These are phyloP conservation scores for Potamarius usumacintae DNA, from an alignment of 2,113 vertebrate species.

Conservation along the genomic window DNA sequence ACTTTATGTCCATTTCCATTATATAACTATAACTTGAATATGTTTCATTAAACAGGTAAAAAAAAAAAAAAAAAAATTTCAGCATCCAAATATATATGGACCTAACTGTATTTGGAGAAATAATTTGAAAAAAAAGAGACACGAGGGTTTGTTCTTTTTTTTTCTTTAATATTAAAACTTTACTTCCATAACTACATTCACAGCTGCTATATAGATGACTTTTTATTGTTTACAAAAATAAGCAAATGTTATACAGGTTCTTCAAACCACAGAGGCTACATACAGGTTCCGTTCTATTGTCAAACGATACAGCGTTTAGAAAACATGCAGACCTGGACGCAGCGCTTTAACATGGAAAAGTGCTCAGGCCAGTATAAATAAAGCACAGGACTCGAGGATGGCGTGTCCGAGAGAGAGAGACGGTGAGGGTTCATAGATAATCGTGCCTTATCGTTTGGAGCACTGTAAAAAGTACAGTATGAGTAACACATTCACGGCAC, in stretches of 20 bases:
- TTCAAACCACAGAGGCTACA: constrained; percentile 72
- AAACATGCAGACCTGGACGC: constrained; percentile 86
- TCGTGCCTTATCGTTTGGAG: constrained; percentile 63
- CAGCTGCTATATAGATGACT: constrained; percentile 53
- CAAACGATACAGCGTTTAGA: constrained; percentile 79
- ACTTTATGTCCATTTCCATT: too few relatives aligned
- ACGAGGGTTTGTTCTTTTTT: not conserved
- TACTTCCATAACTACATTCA: constrained; percentile 58
- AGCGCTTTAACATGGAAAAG: constrained; percentile 82
- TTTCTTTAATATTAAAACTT: constrained; percentile 55
- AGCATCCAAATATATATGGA: too few relatives aligned
- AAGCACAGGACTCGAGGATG: constrained; percentile 79
- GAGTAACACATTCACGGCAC: constrained; percentile 68
- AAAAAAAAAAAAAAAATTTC: too few relatives aligned
- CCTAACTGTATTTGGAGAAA: too few relatives aligned
- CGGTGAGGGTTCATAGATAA: constrained; percentile 67
- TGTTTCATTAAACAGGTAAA: too few relatives aligned
- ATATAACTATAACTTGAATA: too few relatives aligned
- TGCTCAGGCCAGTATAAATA: constrained; percentile 85
- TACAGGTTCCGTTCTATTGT: constrained; percentile 79
- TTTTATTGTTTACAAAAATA: constrained; percentile 57
- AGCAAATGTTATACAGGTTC: constrained; percentile 52
- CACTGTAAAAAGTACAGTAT: constrained; percentile 66
- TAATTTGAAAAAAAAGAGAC: too few relatives aligned
- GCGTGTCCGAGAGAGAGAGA: constrained; percentile 81